phyloP scores from a whole-genome alignment of 1,140 invertebrate genomes.

The Penaeus vannamei region DNA sequence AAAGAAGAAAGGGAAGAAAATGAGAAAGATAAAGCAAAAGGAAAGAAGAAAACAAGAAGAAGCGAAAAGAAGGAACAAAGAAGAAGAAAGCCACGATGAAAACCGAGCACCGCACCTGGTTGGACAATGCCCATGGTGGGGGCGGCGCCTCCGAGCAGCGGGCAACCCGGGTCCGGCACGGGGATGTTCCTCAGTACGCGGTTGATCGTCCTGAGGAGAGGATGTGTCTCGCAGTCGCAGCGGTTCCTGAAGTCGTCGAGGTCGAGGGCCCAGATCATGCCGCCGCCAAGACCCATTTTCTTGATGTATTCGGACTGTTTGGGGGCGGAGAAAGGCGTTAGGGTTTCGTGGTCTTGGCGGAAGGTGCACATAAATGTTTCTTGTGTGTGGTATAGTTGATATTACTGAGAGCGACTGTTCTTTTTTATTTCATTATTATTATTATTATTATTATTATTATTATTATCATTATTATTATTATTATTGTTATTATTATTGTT shows the following conservation, averaged over 20 bases:
- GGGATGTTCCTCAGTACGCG: conserved; percentile 74
- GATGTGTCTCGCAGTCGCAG: conserved; percentile 77
- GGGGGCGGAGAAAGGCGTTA: neutral
- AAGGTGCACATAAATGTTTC: neutral
- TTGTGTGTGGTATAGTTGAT: neutral
- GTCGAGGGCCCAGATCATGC: conserved; percentile 90
- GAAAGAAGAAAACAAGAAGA: too few relatives aligned
- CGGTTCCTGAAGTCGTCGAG: conserved; percentile 86
- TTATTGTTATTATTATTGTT: too few relatives aligned
- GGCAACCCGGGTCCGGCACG: conserved; percentile 31
- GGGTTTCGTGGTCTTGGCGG: too few relatives aligned
- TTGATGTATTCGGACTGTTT: conserved; percentile 79
- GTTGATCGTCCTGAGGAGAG: conserved; percentile 84
- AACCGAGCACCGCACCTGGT: too few relatives aligned
- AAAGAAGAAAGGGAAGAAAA: too few relatives aligned
- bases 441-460: neutral
- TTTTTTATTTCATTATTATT: neutral
- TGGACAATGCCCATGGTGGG: too few relatives aligned
- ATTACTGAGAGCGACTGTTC: neutral
- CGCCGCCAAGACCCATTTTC: conserved; percentile 84
- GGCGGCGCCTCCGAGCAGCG: neutral
- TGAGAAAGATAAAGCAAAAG: too few relatives aligned
- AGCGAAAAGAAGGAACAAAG: too few relatives aligned
- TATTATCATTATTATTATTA: too few relatives aligned
- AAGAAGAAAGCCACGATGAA: too few relatives aligned